These are phyloP conservation scores for Polyommatus icarus DNA, from an alignment of 2,888 invertebrate species.

Conservation along the genomic window DNA sequence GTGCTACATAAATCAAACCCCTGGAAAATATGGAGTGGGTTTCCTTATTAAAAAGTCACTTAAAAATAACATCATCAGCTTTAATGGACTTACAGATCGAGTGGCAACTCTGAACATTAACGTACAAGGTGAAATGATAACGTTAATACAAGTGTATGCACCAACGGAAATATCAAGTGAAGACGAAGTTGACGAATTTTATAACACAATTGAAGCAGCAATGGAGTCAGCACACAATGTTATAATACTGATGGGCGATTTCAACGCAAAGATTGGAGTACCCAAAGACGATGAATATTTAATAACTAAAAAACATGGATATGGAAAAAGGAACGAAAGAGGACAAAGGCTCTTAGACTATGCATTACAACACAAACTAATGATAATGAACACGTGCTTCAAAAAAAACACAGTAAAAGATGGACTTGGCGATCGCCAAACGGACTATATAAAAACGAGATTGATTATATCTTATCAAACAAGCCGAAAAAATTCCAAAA, in stretches of 20 bases:
- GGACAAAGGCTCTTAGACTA: constrained; percentile 36
- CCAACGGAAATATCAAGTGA: not conserved
- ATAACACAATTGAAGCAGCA: not conserved
- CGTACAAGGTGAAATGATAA: not conserved
- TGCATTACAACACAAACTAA: constrained; percentile 9
- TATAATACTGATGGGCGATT: constrained; percentile 1
- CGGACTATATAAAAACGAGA: constrained; percentile 36
- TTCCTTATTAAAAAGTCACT: not conserved
- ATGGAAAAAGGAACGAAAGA: constrained; percentile 35
- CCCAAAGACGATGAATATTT: constrained; percentile 33
- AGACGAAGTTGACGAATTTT: not conserved
- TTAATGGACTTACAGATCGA: not conserved
- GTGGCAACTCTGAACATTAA: constrained; percentile 10
- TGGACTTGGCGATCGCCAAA: constrained; percentile 18
- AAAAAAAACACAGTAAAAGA: not conserved
- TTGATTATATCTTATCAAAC: constrained; percentile 35
- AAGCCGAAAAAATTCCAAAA: constrained; percentile 32
- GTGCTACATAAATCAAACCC: constrained; percentile 33
- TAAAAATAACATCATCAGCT: not conserved
- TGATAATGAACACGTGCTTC: not conserved
- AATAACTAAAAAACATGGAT: constrained; percentile 29
- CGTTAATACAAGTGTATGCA: constrained; percentile 8
- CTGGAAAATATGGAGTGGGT: constrained; percentile 22
- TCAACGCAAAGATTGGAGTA: constrained; percentile 34
- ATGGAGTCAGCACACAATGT: not conserved